Conservation (phyloP, 1,140 invertebrate species). For the Neuroterus valhalla region DNA sequence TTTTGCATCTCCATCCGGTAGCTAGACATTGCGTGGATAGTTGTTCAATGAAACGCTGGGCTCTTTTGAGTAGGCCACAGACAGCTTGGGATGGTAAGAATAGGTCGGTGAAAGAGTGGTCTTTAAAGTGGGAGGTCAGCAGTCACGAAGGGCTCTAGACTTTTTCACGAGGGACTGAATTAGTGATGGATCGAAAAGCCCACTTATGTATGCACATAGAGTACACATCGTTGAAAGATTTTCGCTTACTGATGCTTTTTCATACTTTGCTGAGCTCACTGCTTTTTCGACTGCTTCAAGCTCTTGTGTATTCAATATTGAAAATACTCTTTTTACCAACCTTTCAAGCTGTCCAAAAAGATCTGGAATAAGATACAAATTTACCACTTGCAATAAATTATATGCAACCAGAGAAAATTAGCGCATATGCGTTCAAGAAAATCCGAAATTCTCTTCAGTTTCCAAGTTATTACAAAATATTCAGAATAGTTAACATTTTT, state of each 20-base stretch:
- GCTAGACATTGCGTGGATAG: constrained; percentile 33
- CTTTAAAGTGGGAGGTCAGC: background rate
- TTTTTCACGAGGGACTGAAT: constrained; percentile 67
- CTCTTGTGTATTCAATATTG: no score
- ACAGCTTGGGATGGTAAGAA: constrained; percentile 49
- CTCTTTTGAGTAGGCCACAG: constrained; percentile 49
- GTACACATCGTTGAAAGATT: background rate
- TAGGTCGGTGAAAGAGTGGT: constrained; percentile 46
- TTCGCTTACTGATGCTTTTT: background rate
- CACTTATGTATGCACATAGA: constrained; percentile 4
- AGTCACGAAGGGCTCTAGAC: constrained; percentile 53
- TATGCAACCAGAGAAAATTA: no score
- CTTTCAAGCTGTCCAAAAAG: no score
- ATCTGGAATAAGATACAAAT: no score
- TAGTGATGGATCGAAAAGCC: constrained; percentile 63
- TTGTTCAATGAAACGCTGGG: constrained; percentile 48
- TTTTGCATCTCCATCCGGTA: constrained; percentile 8
- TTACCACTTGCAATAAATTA: no score
- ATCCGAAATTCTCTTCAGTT: no score
- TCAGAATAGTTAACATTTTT: no score
- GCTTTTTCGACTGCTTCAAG: no score
- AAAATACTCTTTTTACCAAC: no score
- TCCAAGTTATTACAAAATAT: no score
- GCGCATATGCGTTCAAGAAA: no score
- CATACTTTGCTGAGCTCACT: background rate